These are phyloP conservation scores for Ariopsis seemanni DNA, from an alignment of 2,113 vertebrate species.

Conservation along the genomic window DNA sequence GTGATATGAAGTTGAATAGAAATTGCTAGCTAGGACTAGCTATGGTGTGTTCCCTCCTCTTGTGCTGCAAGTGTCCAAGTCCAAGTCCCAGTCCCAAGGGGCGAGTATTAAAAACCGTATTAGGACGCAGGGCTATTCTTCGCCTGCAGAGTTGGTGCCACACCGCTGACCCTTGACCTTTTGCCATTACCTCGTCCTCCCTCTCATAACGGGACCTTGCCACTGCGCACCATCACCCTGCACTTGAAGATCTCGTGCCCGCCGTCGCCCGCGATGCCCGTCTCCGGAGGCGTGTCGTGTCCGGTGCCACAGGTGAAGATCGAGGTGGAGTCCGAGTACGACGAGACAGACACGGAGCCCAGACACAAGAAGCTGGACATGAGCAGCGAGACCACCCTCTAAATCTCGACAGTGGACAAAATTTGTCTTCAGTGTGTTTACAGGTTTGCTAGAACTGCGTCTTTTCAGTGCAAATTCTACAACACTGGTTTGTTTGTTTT, in stretches of 20 bases:
- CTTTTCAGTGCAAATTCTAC: too few relatives aligned
- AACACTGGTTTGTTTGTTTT: too few relatives aligned
- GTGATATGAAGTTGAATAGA: not conserved
- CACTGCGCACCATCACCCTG: slow-evolving; percentile 86
- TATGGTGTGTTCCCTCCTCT: not conserved
- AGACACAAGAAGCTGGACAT: slow-evolving; percentile 67
- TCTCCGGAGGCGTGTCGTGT: slow-evolving; percentile 75
- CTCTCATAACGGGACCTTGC: slow-evolving; percentile 68
- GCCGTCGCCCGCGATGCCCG: slow-evolving; percentile 80
- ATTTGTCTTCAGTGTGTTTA: not conserved
- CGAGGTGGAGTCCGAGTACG: slow-evolving; percentile 92
- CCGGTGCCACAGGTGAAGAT: slow-evolving; percentile 93
- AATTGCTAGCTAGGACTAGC: not conserved
- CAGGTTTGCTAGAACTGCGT: not conserved
- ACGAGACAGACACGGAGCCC: slow-evolving; percentile 79
- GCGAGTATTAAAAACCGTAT: slow-evolving; percentile 20
- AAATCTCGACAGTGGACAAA: slow-evolving; percentile 40
- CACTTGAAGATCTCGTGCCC: slow-evolving; percentile 98
- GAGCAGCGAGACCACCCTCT: slow-evolving; percentile 87
- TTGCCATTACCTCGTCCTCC: slow-evolving; percentile 38
- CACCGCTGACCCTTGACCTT: slow-evolving; percentile 14
- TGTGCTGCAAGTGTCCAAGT: slow-evolving; percentile 1
- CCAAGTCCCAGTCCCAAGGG: not conserved
- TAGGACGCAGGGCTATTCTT: slow-evolving; percentile 26
- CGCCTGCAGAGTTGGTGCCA: slow-evolving; percentile 20